Evolutionary conservation across 2,888 invertebrate genomes (phyloP).

Genomic region (Charanyca ferruginea): DNA sequence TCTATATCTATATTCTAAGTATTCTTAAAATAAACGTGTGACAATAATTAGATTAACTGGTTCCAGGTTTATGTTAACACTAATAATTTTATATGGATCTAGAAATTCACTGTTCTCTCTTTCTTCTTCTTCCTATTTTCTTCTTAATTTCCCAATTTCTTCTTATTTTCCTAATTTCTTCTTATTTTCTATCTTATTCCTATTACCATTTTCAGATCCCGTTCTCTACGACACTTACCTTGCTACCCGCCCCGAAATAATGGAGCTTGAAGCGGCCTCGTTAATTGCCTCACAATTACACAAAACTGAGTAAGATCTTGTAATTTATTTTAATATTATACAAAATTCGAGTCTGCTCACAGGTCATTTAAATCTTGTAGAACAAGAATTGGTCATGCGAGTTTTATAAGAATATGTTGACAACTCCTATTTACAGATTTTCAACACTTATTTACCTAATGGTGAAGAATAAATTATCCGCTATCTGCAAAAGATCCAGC

Average conservation of each 20-base stretch:
- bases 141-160: too few relatives aligned
- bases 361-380: not conserved
- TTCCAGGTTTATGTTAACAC: not conserved
- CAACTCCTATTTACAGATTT: not conserved
- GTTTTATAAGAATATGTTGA: slow-evolving; percentile 8
- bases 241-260: slow-evolving; percentile 90
- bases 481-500: not conserved
- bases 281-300: slow-evolving; percentile 89
- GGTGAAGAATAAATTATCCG: slow-evolving; percentile 21
- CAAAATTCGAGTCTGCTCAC: slow-evolving; percentile 8
- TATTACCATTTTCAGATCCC: slow-evolving; percentile 76
- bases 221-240: slow-evolving; percentile 91
- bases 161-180: too few relatives aligned
- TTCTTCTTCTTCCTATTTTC: too few relatives aligned
- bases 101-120: not conserved
- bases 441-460: slow-evolving; percentile 2
- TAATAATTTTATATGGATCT: not conserved
- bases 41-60: not conserved
- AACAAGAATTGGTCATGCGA: slow-evolving; percentile 10
- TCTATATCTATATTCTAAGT: too few relatives aligned
- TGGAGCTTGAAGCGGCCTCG: slow-evolving; percentile 92
- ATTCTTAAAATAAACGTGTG: not conserved
- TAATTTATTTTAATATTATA: slow-evolving; percentile 18
- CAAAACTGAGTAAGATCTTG: slow-evolving; percentile 84
- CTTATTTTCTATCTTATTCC: too few relatives aligned